These are phyloP conservation scores for Troides oblongomaculatus DNA, from an alignment of 2,888 invertebrate species.

Conservation along the genomic window DNA sequence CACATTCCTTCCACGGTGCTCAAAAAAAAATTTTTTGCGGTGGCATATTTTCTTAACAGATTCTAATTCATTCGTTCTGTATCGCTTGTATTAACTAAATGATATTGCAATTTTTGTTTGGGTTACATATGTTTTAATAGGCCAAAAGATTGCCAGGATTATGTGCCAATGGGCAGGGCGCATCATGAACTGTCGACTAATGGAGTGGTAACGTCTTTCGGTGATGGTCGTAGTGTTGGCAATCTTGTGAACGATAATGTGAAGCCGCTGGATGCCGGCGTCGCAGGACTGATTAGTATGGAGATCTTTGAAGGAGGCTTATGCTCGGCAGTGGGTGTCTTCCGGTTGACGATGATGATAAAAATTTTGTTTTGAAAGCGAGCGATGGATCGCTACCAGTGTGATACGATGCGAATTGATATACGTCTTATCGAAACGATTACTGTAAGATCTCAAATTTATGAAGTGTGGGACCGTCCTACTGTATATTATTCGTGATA, in stretches of 20 bases:
- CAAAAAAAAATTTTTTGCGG: constrained; percentile 55
- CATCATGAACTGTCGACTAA: too few species aligned
- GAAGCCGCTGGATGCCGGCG: too few species aligned
- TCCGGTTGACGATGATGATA: not conserved
- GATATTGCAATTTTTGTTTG: constrained; percentile 18
- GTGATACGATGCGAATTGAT: constrained; percentile 68
- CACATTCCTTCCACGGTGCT: constrained; percentile 87
- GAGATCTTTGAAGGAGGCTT: too few species aligned
- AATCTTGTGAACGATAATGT: too few species aligned
- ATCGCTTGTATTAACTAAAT: constrained; percentile 27
- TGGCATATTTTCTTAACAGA: constrained; percentile 12
- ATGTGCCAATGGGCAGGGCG: too few species aligned
- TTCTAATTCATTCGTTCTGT: constrained; percentile 5
- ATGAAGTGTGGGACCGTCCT: constrained; percentile 78
- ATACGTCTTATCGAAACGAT: constrained; percentile 54
- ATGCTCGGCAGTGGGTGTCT: too few species aligned
- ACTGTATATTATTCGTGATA: constrained; percentile 70
- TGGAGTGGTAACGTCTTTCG: too few species aligned
- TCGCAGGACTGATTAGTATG: too few species aligned
- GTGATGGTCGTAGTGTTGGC: too few species aligned
- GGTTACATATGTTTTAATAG: too few species aligned
- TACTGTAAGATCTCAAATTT: constrained; percentile 69
- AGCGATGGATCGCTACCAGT: constrained; percentile 53
- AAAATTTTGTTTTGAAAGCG: constrained; percentile 32
- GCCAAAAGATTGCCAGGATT: too few species aligned